A percentile compares a stretch with the other conserved stretches of the same genome.
These are phyloP conservation scores for Electrona antarctica DNA, from an alignment of 2,113 vertebrate species.

Conservation along the genomic window DNA sequence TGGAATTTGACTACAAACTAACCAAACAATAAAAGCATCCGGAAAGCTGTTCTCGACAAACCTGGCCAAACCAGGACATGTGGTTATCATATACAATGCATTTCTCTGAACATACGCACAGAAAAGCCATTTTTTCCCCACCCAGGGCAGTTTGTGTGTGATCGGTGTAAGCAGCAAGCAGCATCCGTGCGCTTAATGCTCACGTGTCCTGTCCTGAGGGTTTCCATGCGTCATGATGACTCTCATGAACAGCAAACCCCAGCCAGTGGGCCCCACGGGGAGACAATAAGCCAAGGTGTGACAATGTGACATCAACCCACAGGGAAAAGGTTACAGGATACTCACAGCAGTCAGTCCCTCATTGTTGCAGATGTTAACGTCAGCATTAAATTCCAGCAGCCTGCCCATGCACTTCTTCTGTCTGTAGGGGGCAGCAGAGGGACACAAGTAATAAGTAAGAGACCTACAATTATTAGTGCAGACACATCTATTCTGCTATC, in stretches of 20 bases:
- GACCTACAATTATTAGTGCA: too few relatives aligned
- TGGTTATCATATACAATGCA: too few relatives aligned
- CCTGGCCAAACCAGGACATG: too few relatives aligned
- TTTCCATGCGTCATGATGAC: background rate
- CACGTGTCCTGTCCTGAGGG: too few relatives aligned
- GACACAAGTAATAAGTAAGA: background rate
- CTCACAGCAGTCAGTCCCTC: slow-evolving; percentile 98
- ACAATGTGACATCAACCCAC: background rate
- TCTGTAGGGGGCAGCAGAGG: slow-evolving; percentile 65
- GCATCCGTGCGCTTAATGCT: too few relatives aligned
- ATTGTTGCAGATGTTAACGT: slow-evolving; percentile 99
- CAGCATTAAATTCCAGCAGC: slow-evolving; percentile 93
- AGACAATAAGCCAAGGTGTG: background rate
- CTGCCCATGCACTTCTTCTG: slow-evolving; percentile 99
- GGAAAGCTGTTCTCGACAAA: too few relatives aligned
- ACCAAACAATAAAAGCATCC: too few relatives aligned
- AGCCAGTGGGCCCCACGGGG: background rate
- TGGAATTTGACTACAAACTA: too few relatives aligned
- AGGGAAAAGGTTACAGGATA: slow-evolving; percentile 29
- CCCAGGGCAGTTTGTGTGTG: too few relatives aligned
- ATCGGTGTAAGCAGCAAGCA: background rate
- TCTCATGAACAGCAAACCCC: background rate
- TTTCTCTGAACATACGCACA: too few relatives aligned
- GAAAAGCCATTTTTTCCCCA: too few relatives aligned
- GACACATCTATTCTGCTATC: too few relatives aligned